Base-by-base conservation (phyloP, 2,888 invertebrate genomes). In the Eilema sororculum region DNA sequence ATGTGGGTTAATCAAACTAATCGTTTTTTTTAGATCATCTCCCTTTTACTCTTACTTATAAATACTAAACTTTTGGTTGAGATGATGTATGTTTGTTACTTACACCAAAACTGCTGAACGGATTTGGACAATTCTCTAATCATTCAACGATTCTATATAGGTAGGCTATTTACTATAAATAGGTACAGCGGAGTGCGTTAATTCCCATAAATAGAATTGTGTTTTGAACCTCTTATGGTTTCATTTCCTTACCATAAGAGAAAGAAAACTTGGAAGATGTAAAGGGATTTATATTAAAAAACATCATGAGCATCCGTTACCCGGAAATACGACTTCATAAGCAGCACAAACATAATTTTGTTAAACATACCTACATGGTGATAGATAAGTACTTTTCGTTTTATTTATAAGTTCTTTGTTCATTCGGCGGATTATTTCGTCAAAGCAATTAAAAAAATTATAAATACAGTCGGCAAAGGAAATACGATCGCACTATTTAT, bases 261-360 rank as follows among this genome's bases (percentile, higher is more conserved):
- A 20, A 58, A 58, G 16, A 58, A 2, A 58, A 25, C 58, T 2
- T n/a, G 2, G 6, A 56, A 22, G 28, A 28, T 30, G 22, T 57
- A 37, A 65, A 9, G 8, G 33, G 33, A 30, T 33, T 8, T n/a
- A 10, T 52, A 64, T 52, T 52, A 28, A 24, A 56, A 56, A 59
- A 59, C 12, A 20, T 58, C 22, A 24, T 16, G 20, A 66, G 46
- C 25, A 60, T 60, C 25, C 25, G 67, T 60, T 13, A 13, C 22
- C 46, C 60, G 67, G 24, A 67, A 60, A 52, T 52, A 25, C 25
- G 12, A 25, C 37, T 59, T 66, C 41, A 66, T 41, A 59, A 58
- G 66, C 37, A 16, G 24, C 6, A 59, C 41, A 66, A 59, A 66
- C n/a, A 58, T 59, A 37, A 58, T 58, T 41, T 59, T 25, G 20